Evolutionary conservation across 2,113 vertebrate species (phyloP), one percentile per base, ranked within the genome.

Genomic region (Vanacampus margaritifer): DNA sequence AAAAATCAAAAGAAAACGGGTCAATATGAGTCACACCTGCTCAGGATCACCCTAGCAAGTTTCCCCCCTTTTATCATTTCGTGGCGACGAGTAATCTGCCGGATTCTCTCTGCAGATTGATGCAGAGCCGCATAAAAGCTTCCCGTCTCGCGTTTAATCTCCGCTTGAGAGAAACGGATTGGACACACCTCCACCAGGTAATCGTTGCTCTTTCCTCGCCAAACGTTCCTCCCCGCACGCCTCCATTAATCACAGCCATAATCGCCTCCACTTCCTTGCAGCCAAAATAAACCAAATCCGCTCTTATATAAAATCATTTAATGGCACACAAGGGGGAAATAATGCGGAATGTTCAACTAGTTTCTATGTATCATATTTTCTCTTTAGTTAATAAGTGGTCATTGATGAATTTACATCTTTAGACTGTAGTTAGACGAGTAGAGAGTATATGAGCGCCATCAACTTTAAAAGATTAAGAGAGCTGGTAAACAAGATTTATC

Each of bases 241-340:
- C 76, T 32, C 68, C 81, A 86, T 86, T 85, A 85, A 89, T 88
- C 80, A 88, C 77, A 73, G 65, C 74, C 74, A 77, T 84, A 87
- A 88, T 88, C 84, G 79, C 78, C 82, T 71, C 72, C 77, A 73
- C 72, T 69, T 74, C 48, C 75, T 65, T 74, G 51, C 72, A 68
- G 81, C 75, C 77, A 62, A 81, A 84, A 74, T 67, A 78, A 76
- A 83, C 54, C 76, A 75, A 74, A 81, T 69, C 70, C 19, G 17
- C 48, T n/a, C 21, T 21, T 21, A 50, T n/a, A 50, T 50, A 8
- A 50, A 50, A 50, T 9, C 21, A 9, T 50, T 50, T 50, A 1
- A 50, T 50, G n/a, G 19, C 21, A 10, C 21, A 10, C 48, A 23
- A 23, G 10, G 48, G 48, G 21, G 48, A 46, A 46, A 17, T 46